Evolutionary conservation across 2,888 invertebrate species (phyloP).

Genomic region (Sinhomidia bicolor): DNA sequence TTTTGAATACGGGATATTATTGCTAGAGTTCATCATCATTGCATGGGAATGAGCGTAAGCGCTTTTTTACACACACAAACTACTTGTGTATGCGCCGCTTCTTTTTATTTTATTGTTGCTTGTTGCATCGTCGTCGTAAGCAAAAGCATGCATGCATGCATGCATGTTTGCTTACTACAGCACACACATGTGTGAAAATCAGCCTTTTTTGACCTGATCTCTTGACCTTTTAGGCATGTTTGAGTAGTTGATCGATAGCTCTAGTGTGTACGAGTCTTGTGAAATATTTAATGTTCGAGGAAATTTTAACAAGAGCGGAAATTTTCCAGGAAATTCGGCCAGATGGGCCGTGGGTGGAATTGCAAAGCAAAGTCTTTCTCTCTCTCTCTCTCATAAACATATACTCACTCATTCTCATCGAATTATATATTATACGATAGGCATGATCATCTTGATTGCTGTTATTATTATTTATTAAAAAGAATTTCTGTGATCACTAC

Average conservation of each 20-base stretch:
- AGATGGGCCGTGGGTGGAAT: slow-evolving; percentile 76
- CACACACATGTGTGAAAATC: slow-evolving; percentile 75
- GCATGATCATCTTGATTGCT: slow-evolving; percentile 8
- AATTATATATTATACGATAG: slow-evolving; percentile 10
- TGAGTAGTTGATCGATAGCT: slow-evolving; percentile 57
- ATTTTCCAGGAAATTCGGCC: slow-evolving; percentile 49
- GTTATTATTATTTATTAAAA: slow-evolving; percentile 29
- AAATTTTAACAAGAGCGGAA: slow-evolving; percentile 25
- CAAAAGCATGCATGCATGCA: background rate
- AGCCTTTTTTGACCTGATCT: slow-evolving; percentile 63
- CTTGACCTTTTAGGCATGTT: slow-evolving; percentile 50
- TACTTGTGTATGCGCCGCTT: too few relatives aligned
- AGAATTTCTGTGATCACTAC: slow-evolving; percentile 1
- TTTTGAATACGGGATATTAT: too few relatives aligned
- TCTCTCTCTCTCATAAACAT: background rate
- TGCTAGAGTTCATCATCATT: too few relatives aligned
- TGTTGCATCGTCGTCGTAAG: background rate
- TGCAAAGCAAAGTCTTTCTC: background rate
- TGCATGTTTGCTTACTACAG: slow-evolving; percentile 2
- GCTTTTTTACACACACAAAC: too few relatives aligned
- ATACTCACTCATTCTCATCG: slow-evolving; percentile 20
- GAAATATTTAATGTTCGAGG: background rate
- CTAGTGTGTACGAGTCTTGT: slow-evolving; percentile 38
- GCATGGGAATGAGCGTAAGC: too few relatives aligned
- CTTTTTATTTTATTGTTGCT: background rate